phyloP scores from a whole-genome alignment of 1,140 invertebrate species.

The Hycleus phaleratus region DNA sequence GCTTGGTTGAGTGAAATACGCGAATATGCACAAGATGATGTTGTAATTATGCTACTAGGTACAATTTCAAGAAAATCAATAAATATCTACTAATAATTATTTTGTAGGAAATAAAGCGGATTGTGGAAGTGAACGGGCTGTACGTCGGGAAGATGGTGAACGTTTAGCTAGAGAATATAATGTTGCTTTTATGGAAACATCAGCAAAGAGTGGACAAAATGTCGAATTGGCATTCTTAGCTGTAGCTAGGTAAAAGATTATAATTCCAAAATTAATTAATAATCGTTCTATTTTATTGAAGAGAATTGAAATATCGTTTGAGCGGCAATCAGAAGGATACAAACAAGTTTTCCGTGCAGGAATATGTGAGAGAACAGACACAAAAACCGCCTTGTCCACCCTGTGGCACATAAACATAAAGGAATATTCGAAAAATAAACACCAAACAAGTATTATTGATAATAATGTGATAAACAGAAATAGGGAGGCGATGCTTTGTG shows the following conservation, averaged over 20 bases:
- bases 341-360: conserved; percentile 59
- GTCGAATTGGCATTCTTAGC: conserved; percentile 75
- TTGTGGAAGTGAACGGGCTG: conserved; percentile 61
- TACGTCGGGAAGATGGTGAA: conserved; percentile 73
- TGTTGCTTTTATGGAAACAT: conserved; percentile 82
- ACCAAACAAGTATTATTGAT: no score
- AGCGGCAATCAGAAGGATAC: conserved; percentile 47
- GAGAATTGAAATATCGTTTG: conserved; percentile 54
- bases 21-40: conserved; percentile 78
- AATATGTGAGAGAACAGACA: conserved; percentile 56
- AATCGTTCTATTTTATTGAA: conserved; percentile 36
- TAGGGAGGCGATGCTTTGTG: no score
- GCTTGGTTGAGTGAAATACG: conserved; percentile 82
- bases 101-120: conserved; percentile 76
- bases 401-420: conserved; percentile 14
- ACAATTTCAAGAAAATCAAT: conserved; percentile 32
- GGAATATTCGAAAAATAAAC: no score
- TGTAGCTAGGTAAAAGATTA: conserved; percentile 53
- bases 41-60: conserved; percentile 84
- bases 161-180: conserved; percentile 72
- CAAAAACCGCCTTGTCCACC: conserved; percentile 42
- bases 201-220: conserved; percentile 77
- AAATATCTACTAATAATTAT: neutral
- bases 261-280: neutral
- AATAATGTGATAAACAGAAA: no score